phyloP scores from a whole-genome alignment of 2,797 vertebrate species.

The Parauchenoglanis ngamensis region DNA sequence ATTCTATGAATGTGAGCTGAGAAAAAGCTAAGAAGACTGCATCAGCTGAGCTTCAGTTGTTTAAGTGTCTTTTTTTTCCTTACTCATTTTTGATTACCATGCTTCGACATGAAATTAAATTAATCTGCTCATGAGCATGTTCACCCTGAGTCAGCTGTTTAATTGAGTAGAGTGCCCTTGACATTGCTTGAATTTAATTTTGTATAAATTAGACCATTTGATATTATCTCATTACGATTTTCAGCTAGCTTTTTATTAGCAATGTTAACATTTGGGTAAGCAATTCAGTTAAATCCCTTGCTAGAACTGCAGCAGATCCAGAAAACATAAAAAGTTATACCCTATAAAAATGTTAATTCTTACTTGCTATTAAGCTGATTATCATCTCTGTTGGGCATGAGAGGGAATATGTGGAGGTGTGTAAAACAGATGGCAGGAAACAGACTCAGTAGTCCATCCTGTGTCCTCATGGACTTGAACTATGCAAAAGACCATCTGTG shows the following conservation, averaged over 20 bases:
- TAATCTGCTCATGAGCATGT: neutral
- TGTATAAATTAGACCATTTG: neutral
- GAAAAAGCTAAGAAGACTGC: neutral
- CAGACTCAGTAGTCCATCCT: neutral
- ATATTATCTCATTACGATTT: neutral
- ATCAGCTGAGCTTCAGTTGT: neutral
- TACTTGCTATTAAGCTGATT: neutral
- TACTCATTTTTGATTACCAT: neutral
- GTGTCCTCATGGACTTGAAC: neutral
- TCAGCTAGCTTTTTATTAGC: neutral
- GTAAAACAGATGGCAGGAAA: conserved; percentile 24
- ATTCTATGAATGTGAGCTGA: neutral
- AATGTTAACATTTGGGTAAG: neutral
- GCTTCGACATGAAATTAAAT: neutral
- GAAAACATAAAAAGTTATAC: conserved; percentile 1
- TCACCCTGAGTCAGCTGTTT: neutral
- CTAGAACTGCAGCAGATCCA: neutral
- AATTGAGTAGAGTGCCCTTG: neutral
- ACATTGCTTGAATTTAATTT: neutral
- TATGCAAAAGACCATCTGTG: conserved; percentile 9
- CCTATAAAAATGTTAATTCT: neutral
- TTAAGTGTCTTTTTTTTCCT: neutral
- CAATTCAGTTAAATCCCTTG: neutral
- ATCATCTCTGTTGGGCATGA: neutral
- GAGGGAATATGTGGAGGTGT: neutral